phyloP scores from a whole-genome alignment of 2,113 vertebrate species.

The Platichthys stellatus region DNA sequence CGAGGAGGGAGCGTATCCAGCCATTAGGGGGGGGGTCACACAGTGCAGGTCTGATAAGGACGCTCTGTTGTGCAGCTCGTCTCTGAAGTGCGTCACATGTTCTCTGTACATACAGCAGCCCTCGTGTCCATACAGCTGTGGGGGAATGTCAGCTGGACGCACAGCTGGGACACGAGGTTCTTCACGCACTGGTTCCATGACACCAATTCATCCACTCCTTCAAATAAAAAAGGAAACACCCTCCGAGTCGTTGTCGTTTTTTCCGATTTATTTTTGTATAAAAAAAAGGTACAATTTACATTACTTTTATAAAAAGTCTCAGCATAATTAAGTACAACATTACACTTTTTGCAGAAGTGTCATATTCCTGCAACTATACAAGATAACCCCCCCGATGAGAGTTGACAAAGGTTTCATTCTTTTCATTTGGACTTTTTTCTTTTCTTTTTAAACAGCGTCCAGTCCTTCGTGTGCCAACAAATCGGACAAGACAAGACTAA shows the following conservation, averaged over 20 bases:
- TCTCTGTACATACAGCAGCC: not conserved
- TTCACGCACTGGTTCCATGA: constrained; percentile 35
- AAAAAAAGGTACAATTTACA: constrained; percentile 99
- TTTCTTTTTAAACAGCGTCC: constrained; percentile 85
- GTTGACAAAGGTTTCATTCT: constrained; percentile 90
- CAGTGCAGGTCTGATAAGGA: constrained; percentile 43
- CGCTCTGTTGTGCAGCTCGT: constrained; percentile 37
- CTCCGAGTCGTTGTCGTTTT: constrained; percentile 87
- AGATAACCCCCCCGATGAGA: constrained; percentile 92
- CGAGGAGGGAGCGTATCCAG: constrained; percentile 3
- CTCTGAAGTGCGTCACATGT: constrained; percentile 26
- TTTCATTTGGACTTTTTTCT: constrained; percentile 81
- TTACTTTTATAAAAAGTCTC: constrained; percentile 99
- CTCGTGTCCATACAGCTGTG: not conserved
- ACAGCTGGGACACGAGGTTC: constrained; percentile 16
- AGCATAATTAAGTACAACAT: constrained; percentile 99
- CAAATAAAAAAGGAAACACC: constrained; percentile 59
- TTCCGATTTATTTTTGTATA: constrained; percentile 99
- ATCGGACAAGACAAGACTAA: constrained; percentile 88
- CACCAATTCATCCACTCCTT: not conserved
- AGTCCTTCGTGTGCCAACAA: constrained; percentile 90
- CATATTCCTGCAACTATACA: constrained; percentile 97
- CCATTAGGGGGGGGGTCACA: constrained; percentile 22
- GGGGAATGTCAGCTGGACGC: not conserved
- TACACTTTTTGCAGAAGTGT: constrained; percentile 95